Evolutionary conservation across 2,888 invertebrate genomes (phyloP).

Genomic region (Pollenia griseotomentosa): DNA sequence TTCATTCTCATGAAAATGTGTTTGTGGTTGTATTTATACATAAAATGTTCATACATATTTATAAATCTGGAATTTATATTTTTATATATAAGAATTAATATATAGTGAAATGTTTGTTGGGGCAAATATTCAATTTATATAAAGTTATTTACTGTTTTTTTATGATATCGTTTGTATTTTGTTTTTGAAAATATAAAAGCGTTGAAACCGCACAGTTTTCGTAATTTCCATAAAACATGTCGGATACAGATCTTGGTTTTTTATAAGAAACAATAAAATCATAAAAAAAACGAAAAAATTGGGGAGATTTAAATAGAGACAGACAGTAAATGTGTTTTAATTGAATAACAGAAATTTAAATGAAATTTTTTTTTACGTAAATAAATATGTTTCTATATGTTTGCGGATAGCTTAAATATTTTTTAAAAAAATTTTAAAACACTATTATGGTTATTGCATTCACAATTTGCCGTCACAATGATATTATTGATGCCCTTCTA

Average conservation of each 20-base stretch:
- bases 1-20: too few relatives aligned
- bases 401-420: too few relatives aligned
- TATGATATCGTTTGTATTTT: neutral
- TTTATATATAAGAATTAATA: neutral
- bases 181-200: conserved; percentile 14
- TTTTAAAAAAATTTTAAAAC: too few relatives aligned
- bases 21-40: neutral
- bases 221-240: conserved; percentile 14
- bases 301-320: neutral
- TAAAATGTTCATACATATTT: conserved; percentile 15
- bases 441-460: too few relatives aligned
- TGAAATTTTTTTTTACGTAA: too few relatives aligned
- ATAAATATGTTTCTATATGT: too few relatives aligned
- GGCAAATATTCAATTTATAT: neutral
- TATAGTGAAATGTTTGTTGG: neutral
- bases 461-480: too few relatives aligned
- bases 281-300: neutral
- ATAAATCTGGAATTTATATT: conserved; percentile 9
- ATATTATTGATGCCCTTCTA: too few relatives aligned
- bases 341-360: too few relatives aligned
- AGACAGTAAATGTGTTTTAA: too few relatives aligned
- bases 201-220: conserved; percentile 13
- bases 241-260: neutral
- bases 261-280: neutral
- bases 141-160: neutral